Evolutionary conservation across 53 echinoderm and acorn worm genomes (phyloP).

Genomic region (Echinarachnius parma): DNA sequence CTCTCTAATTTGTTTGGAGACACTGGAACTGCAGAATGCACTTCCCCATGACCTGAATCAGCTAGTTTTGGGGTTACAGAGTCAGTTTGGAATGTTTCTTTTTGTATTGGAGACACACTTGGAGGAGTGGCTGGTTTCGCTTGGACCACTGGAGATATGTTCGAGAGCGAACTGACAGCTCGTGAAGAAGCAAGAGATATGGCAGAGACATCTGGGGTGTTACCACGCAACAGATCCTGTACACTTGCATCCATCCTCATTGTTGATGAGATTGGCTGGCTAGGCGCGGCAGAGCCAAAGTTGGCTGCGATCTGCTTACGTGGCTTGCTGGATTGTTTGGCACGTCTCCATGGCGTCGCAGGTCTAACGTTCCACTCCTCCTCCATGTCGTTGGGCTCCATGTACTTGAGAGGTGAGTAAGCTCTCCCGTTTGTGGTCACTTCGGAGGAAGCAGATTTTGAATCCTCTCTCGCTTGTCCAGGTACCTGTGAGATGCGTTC

Average conservation of each 20-base stretch:
- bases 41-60: too few species aligned
- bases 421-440: not conserved
- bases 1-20: too few species aligned
- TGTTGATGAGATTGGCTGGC: conserved; percentile 21
- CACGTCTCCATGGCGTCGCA: conserved; percentile 18
- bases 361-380: conserved; percentile 44
- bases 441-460: not conserved
- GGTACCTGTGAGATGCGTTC: conserved; percentile 4
- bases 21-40: too few species aligned
- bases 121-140: not conserved
- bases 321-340: not conserved
- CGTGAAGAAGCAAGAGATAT: conserved; percentile 23
- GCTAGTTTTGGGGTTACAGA: too few species aligned
- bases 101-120: not conserved
- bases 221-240: not conserved
- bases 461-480: not conserved
- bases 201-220: conserved; percentile 24
- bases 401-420: conserved; percentile 26
- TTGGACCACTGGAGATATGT: not conserved
- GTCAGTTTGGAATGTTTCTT: too few species aligned
- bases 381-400: conserved; percentile 16
- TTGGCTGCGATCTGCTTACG: not conserved
- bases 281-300: not conserved
- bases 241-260: not conserved
- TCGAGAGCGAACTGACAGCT: not conserved